phyloP scores from a whole-genome alignment of 2,797 vertebrate genomes.

The Phaenicophaeus curvirostris region DNA sequence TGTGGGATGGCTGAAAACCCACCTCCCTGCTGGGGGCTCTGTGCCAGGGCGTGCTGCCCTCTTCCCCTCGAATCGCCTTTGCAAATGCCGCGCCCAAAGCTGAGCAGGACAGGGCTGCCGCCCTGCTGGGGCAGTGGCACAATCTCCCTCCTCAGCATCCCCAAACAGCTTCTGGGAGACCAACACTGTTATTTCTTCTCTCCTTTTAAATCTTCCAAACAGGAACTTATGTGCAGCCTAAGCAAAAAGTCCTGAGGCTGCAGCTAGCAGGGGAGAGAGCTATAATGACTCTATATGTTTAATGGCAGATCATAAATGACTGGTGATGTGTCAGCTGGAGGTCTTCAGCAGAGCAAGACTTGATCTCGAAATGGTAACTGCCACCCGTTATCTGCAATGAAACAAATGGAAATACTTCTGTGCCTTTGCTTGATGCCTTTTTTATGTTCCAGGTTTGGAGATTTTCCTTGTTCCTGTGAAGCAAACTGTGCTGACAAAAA shows the following conservation, averaged over 20 bases:
- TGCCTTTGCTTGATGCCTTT: slow-evolving; percentile 32
- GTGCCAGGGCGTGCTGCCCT: neutral
- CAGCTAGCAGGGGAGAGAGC: neutral
- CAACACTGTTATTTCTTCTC: neutral
- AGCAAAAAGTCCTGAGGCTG: slow-evolving; percentile 46
- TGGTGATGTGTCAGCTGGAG: slow-evolving; percentile 36
- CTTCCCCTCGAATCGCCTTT: neutral
- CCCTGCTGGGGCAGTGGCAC: neutral
- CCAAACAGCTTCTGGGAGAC: neutral
- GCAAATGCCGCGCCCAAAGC: neutral
- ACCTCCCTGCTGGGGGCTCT: neutral
- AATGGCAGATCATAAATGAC: slow-evolving; percentile 16
- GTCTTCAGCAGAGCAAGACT: slow-evolving; percentile 38
- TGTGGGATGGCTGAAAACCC: accelerated
- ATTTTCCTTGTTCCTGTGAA: neutral
- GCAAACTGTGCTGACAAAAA: slow-evolving; percentile 18
- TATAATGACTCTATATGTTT: slow-evolving; percentile 9
- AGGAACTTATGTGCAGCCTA: slow-evolving; percentile 44
- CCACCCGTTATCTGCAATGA: slow-evolving; percentile 29
- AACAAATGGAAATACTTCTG: slow-evolving; percentile 31
- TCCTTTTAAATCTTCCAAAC: slow-evolving; percentile 30
- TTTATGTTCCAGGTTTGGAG: slow-evolving; percentile 6
- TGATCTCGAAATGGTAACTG: slow-evolving; percentile 10
- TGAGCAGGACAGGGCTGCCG: neutral
- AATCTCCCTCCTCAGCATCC: neutral